Percentiles rank a stretch among this genome's conserved stretches.
Conservation (phyloP, 2,797 vertebrate genomes). For the Lagorchestes hirsutus region DNA sequence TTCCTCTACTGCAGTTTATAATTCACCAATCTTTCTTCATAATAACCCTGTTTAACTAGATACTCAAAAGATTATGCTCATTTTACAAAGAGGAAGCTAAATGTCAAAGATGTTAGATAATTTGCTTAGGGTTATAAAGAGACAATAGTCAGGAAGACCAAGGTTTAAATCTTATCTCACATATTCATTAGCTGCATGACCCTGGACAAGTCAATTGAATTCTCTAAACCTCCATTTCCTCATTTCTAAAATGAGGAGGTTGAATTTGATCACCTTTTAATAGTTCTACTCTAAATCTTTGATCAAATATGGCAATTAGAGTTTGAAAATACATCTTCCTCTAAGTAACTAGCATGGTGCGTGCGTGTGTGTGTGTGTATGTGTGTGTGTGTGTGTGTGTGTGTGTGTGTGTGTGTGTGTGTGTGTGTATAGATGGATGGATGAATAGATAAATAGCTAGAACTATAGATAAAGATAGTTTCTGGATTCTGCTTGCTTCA, state of each 20-base stretch:
- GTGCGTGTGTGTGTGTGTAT: neutral
- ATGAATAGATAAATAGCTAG: neutral
- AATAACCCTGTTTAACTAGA: neutral
- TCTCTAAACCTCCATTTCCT: neutral
- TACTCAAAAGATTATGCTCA: neutral
- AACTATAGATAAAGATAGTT: neutral
- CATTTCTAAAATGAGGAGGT: neutral
- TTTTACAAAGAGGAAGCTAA: neutral
- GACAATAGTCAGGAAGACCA: neutral
- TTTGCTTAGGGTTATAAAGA: neutral
- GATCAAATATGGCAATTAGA: neutral
- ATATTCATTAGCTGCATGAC: neutral
- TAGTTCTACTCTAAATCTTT: neutral
- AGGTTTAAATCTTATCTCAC: neutral
- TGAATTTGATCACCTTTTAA: neutral
- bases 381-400: no score
- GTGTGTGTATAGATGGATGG: neutral
- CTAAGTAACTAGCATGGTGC: neutral
- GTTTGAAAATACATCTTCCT: neutral
- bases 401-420: neutral
- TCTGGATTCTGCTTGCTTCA: no score
- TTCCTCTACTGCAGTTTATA: neutral
- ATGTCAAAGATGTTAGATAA: neutral
- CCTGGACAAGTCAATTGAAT: neutral
- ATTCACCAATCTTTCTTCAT: neutral